phyloP scores from a whole-genome alignment of 2,888 invertebrate genomes.

The Lingula anatina region DNA sequence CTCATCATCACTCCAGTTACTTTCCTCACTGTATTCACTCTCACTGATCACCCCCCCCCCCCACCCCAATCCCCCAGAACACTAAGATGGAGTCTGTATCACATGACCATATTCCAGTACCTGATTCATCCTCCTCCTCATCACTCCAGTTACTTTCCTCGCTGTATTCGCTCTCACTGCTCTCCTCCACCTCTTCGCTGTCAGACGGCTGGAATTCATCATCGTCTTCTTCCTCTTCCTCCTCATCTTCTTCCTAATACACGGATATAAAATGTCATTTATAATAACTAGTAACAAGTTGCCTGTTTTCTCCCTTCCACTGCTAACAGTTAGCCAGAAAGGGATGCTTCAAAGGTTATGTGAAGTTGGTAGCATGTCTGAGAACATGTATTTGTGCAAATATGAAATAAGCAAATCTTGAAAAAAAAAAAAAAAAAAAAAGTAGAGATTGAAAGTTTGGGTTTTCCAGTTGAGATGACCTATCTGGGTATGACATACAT shows the following conservation, averaged over 20 bases:
- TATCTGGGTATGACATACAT: too few species aligned
- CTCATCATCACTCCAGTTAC: slow-evolving; percentile 45
- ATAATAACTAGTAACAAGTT: slow-evolving; percentile 30
- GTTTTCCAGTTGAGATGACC: too few species aligned
- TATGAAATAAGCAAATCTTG: too few species aligned
- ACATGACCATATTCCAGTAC: too few species aligned
- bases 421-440: too few species aligned
- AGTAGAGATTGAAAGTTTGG: too few species aligned
- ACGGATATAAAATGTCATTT: not conserved
- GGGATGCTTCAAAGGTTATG: too few species aligned
- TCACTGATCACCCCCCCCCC: not conserved
- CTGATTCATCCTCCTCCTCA: slow-evolving; percentile 14
- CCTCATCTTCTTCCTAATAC: slow-evolving; percentile 4
- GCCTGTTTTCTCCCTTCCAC: slow-evolving; percentile 33
- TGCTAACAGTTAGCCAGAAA: not conserved
- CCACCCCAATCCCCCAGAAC: not conserved
- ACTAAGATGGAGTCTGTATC: too few species aligned
- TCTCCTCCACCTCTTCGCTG: slow-evolving; percentile 12
- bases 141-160: slow-evolving; percentile 21
- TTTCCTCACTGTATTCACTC: slow-evolving; percentile 23
- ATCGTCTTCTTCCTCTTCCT: slow-evolving; percentile 66
- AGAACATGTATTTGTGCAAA: too few species aligned
- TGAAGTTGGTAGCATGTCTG: too few species aligned
- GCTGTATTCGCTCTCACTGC: slow-evolving; percentile 23
- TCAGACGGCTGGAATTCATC: slow-evolving; percentile 30